Conservation (phyloP, 2,113 vertebrate genomes). For the Clarias batrachus region DNA sequence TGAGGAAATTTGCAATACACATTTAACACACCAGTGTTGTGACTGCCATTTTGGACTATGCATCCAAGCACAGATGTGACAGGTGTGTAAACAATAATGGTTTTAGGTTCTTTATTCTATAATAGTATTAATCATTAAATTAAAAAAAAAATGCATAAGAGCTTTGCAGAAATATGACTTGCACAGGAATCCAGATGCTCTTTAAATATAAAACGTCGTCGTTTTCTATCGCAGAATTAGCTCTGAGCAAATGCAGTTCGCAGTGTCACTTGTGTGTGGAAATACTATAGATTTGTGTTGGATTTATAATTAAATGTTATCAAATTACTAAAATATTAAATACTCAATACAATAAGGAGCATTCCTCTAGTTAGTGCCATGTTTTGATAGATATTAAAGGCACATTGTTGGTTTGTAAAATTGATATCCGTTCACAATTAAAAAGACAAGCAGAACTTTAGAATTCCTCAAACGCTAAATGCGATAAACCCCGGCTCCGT, state of each 20-base stretch:
- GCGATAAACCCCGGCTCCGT: background rate
- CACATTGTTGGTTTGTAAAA: background rate
- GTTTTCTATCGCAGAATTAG: background rate
- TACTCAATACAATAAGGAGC: background rate
- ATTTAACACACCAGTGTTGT: constrained; percentile 9
- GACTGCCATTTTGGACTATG: constrained; percentile 1
- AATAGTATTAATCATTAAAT: background rate
- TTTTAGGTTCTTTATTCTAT: background rate
- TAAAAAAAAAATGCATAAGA: background rate
- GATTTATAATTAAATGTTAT: background rate
- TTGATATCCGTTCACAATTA: background rate
- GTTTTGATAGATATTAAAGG: background rate
- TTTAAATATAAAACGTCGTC: background rate
- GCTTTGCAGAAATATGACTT: background rate
- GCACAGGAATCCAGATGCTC: background rate
- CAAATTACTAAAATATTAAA: background rate
- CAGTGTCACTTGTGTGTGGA: background rate
- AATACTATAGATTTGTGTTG: background rate
- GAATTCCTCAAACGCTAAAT: background rate
- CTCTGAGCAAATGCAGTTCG: background rate
- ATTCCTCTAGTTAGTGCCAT: background rate
- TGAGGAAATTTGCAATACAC: background rate
- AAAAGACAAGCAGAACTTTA: background rate
- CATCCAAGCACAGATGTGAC: constrained; percentile 15
- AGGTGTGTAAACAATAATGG: background rate